Evolutionary conservation across 1,140 invertebrate genomes (phyloP), one percentile per base, ranked within the genome.

Genomic region (Scaptomyza hsui): DNA sequence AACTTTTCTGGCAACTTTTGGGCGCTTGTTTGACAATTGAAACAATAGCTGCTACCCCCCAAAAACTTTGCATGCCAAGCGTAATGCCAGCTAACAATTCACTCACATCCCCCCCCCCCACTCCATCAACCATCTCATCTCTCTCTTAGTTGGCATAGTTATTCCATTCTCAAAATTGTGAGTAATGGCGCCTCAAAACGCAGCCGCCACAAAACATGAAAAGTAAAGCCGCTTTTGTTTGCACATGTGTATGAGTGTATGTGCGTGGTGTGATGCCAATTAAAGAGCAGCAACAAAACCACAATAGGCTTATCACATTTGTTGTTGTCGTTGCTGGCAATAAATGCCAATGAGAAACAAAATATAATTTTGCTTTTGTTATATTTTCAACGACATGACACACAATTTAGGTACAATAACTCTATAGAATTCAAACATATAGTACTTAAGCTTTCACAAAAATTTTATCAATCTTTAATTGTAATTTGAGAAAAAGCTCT

Each of bases 171-270:
- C 35, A 24, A 77, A 60, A 74, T 65, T 77, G 35, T 88, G 82
- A 86, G 82, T 88, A 86, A 86, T 88, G 81, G 82, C 69, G 79
- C 78, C 85, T 88, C 81, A 88, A 86, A 86, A 88, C 82, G 82
- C 81, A 86, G 62, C 44, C 65, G 71, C 81, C 81, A 44, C 81
- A 86, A 75, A 86, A 86, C 81, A 86, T 78, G 74, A 65, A 78
- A 82, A 69, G 78, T 51, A 86, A 88, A 88, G 82, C 82, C 74
- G 74, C 71, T 88, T 86, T 75, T 88, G 74, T 82, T 78, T 82
- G 79, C 59, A 26, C 47, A 64, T 42, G 32, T 24, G n/a, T 57
- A 5, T 13, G 24, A 35, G 15, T 57, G 1, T 64, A 52, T 48
- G 35, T 49, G 57, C 12, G 51, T 37, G n/a, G 61, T 75, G 75